Evolutionary conservation across 2,888 invertebrate species (phyloP).

Genomic region (Clanis bilineata): DNA sequence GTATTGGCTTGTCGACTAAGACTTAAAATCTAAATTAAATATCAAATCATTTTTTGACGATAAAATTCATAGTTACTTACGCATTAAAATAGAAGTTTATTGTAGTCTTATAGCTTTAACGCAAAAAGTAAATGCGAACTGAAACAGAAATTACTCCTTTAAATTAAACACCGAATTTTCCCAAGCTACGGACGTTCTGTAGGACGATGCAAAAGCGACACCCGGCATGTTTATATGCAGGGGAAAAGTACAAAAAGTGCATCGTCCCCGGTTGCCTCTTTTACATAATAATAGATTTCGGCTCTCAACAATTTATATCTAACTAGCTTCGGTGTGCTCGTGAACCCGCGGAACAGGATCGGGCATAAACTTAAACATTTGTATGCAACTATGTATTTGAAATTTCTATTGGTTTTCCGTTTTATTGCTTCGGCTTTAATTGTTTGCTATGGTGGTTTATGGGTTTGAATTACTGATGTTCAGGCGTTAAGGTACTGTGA

Average conservation of each 20-base stretch:
- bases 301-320: slow-evolving; percentile 59
- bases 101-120: no score
- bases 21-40: no score
- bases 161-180: slow-evolving; percentile 20
- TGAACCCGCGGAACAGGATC: slow-evolving; percentile 22
- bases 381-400: slow-evolving; percentile 11
- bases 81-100: no score
- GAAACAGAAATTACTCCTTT: not conserved
- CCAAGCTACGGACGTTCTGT: slow-evolving; percentile 33
- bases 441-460: slow-evolving; percentile 1
- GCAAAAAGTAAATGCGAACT: not conserved
- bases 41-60: no score
- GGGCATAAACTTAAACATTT: not conserved
- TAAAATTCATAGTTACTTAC: no score
- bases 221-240: slow-evolving; percentile 63
- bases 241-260: slow-evolving; percentile 62
- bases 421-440: slow-evolving; percentile 4
- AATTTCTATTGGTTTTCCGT: slow-evolving; percentile 7
- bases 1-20: no score
- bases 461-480: not conserved
- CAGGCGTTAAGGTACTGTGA: not conserved
- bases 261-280: slow-evolving; percentile 56
- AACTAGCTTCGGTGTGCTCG: slow-evolving; percentile 40
- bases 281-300: slow-evolving; percentile 75
- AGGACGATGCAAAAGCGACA: slow-evolving; percentile 50